A percentile compares a stretch with the other conserved stretches of the same genome.
These are phyloP conservation scores for Bombus vancouverensis DNA, from an alignment of 1,140 invertebrate genomes.

Conservation along the genomic window DNA sequence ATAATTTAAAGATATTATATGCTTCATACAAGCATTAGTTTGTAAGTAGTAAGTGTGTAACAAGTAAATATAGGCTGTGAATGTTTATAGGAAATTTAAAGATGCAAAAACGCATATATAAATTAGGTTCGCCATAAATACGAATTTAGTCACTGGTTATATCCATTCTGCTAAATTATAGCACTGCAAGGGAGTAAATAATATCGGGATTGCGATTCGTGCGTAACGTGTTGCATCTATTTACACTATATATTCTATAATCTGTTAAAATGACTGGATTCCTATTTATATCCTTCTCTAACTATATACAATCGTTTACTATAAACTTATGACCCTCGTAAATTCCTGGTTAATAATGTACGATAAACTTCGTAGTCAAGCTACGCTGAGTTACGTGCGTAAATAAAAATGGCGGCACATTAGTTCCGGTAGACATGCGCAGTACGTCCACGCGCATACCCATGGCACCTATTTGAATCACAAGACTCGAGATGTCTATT, in stretches of 20 bases:
- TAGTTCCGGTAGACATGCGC: background rate
- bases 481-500: background rate
- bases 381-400: background rate
- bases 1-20: no score
- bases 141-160: no score
- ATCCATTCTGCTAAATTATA: background rate
- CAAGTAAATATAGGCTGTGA: no score
- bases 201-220: background rate
- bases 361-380: slow-evolving; percentile 22
- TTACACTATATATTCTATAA: background rate
- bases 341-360: background rate
- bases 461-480: background rate
- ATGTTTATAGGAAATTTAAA: no score
- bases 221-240: background rate
- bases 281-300: no score
- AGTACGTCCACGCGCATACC: no score
- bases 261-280: background rate
- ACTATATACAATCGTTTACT: background rate
- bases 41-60: no score
- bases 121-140: no score
- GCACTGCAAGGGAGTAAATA: background rate
- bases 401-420: slow-evolving; percentile 19
- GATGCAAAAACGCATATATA: background rate
- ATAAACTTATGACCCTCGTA: background rate
- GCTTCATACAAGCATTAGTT: no score